phyloP scores from a whole-genome alignment of 2,113 vertebrate species.

The Galbula dea region DNA sequence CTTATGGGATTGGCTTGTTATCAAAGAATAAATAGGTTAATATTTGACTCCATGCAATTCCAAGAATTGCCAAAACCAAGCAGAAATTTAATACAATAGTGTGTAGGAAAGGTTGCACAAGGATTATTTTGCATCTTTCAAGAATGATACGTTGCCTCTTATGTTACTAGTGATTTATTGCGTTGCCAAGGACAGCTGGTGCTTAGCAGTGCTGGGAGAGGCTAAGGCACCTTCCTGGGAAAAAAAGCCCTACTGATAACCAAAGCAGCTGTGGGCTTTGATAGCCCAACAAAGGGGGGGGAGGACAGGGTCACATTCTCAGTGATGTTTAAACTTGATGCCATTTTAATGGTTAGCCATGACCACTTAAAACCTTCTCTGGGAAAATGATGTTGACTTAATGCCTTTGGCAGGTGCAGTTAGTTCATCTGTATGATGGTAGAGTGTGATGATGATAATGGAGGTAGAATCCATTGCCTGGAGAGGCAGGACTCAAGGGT shows the following conservation, averaged over 20 bases:
- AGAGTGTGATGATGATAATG: not conserved
- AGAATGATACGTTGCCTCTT: accelerated
- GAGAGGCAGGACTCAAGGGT: not conserved
- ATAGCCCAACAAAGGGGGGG: not conserved
- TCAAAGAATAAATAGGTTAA: not conserved
- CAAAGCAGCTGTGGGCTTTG: not conserved
- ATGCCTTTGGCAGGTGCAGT: not conserved
- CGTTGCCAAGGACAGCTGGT: not conserved
- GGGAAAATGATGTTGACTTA: not conserved
- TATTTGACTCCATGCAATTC: not conserved
- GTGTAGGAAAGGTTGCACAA: not conserved
- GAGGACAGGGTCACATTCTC: not conserved
- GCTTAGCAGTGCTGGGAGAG: not conserved
- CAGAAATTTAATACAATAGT: not conserved
- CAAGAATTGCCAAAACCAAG: not conserved
- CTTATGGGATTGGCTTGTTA: not conserved
- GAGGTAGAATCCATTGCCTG: accelerated
- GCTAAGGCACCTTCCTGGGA: not conserved
- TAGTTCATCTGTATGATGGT: not conserved
- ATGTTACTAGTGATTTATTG: not conserved
- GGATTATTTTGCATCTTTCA: not conserved
- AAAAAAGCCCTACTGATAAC: not conserved
- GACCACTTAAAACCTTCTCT: not conserved
- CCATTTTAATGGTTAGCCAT: not conserved
- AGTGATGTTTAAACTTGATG: not conserved